These are phyloP conservation scores for Poeciliopsis gracilis DNA, from an alignment of 2,797 vertebrate species.

Conservation along the genomic window DNA sequence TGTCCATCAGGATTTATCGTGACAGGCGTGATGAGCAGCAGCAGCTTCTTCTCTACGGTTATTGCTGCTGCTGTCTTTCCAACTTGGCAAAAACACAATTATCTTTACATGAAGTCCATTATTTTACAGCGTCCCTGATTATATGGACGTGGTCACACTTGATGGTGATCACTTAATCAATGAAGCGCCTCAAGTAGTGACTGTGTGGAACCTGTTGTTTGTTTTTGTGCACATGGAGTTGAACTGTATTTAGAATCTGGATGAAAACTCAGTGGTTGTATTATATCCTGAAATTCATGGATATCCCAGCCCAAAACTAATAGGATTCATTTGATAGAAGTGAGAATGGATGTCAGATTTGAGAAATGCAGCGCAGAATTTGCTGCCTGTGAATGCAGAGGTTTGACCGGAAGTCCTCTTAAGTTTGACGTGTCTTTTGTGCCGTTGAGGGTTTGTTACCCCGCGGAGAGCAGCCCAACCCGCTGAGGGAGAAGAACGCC, in stretches of 20 bases:
- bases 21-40: neutral
- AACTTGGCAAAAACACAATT: neutral
- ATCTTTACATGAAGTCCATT: too few relatives aligned
- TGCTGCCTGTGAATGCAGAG: neutral
- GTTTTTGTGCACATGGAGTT: neutral
- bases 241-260: neutral
- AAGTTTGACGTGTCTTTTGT: constrained; percentile 1
- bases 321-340: neutral
- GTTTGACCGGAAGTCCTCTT: neutral
- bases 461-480: constrained; percentile 93
- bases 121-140: neutral
- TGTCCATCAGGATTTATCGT: too few relatives aligned
- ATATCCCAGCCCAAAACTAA: neutral
- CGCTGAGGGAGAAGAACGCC: constrained; percentile 92
- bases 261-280: neutral
- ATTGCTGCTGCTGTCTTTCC: neutral
- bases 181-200: neutral
- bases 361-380: neutral
- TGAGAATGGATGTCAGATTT: neutral
- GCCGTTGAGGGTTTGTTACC: constrained; percentile 89
- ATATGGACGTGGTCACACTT: neutral
- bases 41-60: neutral
- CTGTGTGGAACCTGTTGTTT: neutral
- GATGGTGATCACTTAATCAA: neutral
- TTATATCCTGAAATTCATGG: neutral